Base-by-base conservation (phyloP, 1,140 invertebrate species). In the Sipha flava region DNA sequence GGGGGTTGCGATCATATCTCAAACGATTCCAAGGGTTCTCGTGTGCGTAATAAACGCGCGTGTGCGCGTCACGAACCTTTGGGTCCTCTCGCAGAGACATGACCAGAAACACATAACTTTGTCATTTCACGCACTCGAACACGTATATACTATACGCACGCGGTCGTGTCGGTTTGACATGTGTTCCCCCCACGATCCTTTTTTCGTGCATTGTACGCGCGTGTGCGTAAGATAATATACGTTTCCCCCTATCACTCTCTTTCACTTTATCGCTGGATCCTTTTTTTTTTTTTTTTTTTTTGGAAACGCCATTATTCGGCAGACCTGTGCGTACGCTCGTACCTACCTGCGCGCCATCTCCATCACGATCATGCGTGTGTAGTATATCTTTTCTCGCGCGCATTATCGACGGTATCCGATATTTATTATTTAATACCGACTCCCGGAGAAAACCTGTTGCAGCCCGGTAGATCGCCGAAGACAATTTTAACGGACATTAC, bases 71-170 rank as follows among this genome's bases (percentile, higher is more conserved):
- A 21, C 21, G 70, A 34, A 75, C 29, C 72, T 40, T 23, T 54
- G 72, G 49, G 31, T 75, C 54, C 54, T 54, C 49, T n/a, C n/a
- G n/a, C n/a, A 31, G 37, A 75, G 72, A 75, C 47, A 75, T 75
- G 37, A 54, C 72, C 72, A 75, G 72, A 75, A 75, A 75, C 72
- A 75, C 72, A 75, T 75, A 75, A 75, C 72, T 75, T 75, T 75
- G 72, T 75, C 72, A 54, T 75, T 75, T 75, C 49, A 54, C 70
- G 54, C 70, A 73, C 43, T 10, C 45, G n/a, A 0, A 14, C 40
- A 3, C 12, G 26, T 59, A 29, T 26, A 59, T 29, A 23, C 23
- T 23, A 29, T 16, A n/a, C n/a, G n/a, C 43, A 14, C 26, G n/a
- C 40, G 43, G 21, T n/a, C n/a, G n/a, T n/a, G n/a, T n/a, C n/a